Conservation (phyloP, 2,797 vertebrate species). For the Melanotaenia nigrans region DNA sequence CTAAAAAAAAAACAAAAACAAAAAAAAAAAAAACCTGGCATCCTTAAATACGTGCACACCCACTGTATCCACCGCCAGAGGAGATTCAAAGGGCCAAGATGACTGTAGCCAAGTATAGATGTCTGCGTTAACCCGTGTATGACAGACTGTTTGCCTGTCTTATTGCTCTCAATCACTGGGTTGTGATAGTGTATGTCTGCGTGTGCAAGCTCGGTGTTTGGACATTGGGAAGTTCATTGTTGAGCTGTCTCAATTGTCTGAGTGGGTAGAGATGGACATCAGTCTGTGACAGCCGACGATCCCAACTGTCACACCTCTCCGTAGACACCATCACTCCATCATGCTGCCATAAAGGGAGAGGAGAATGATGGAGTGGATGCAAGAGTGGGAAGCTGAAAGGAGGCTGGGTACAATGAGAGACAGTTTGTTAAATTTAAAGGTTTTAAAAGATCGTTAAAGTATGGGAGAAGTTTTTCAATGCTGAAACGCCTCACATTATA, state of each 20-base stretch:
- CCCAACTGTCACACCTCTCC: constrained; percentile 69
- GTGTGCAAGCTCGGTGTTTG: constrained; percentile 44
- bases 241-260: constrained; percentile 72
- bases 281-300: constrained; percentile 78
- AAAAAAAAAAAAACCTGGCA: background rate
- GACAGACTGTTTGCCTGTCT: constrained; percentile 33
- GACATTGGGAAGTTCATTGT: constrained; percentile 69
- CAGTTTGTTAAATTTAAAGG: constrained; percentile 21
- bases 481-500: background rate
- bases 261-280: constrained; percentile 69
- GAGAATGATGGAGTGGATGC: constrained; percentile 23
- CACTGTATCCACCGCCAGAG: constrained; percentile 2
- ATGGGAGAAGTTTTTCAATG: background rate
- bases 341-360: constrained; percentile 46
- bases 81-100: constrained; percentile 29
- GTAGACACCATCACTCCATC: constrained; percentile 68
- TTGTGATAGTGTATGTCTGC: constrained; percentile 32
- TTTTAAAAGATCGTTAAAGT: constrained; percentile 12
- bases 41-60: constrained; percentile 2
- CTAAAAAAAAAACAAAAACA: background rate
- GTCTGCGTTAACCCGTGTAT: constrained; percentile 39
- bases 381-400: constrained; percentile 10
- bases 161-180: constrained; percentile 36
- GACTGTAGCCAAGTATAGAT: constrained; percentile 31
- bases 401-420: constrained; percentile 16